These are phyloP conservation scores for Porites lobata DNA, from an alignment of 92 coral and sea anemone species.

Conservation along the genomic window DNA sequence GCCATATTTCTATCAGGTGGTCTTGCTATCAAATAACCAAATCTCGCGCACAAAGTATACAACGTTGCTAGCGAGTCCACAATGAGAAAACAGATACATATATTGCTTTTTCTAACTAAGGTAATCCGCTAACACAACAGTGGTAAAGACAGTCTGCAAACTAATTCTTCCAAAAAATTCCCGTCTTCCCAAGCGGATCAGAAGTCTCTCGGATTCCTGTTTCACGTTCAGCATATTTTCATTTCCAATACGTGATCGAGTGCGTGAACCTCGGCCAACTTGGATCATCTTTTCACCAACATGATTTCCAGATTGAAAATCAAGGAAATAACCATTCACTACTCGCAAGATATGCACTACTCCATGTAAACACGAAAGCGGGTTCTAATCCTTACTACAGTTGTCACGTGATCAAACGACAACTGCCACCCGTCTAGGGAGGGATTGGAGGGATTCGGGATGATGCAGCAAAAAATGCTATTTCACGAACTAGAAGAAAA, in stretches of 20 bases:
- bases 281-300: not conserved
- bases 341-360: not conserved
- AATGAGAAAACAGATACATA: not conserved
- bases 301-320: not conserved
- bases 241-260: not conserved
- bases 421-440: not conserved
- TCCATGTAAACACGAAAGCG: constrained; percentile 21
- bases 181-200: not conserved
- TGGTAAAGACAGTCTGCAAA: constrained; percentile 6
- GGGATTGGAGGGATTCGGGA: not conserved
- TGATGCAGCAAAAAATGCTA: not conserved
- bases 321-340: not conserved
- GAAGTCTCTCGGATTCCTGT: not conserved
- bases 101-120: not conserved
- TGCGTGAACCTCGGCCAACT: not conserved
- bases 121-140: not conserved
- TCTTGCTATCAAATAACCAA: not conserved
- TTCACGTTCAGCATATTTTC: constrained; percentile 30
- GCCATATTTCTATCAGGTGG: constrained; percentile 5
- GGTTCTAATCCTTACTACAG: not conserved
- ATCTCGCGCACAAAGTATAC: not conserved
- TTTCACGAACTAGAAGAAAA: no score
- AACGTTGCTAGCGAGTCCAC: not conserved
- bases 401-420: constrained; percentile 16
- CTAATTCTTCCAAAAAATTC: not conserved